phyloP scores from a whole-genome alignment of 2,113 vertebrate genomes.

The Sphyrna mokarran region DNA sequence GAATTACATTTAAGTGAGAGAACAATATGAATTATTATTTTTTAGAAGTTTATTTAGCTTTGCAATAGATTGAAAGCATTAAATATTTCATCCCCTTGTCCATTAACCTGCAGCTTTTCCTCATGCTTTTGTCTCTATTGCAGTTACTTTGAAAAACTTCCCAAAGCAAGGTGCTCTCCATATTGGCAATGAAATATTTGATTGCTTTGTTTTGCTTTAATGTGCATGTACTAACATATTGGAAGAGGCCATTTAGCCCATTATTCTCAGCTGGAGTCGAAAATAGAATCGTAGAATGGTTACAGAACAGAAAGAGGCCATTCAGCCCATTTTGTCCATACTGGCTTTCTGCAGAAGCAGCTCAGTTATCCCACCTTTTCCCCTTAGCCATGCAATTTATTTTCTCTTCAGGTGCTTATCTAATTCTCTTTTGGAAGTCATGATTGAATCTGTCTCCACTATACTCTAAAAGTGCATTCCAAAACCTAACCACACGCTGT shows the following conservation, averaged over 20 bases:
- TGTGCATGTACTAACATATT: neutral
- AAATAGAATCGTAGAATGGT: neutral
- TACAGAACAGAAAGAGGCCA: neutral
- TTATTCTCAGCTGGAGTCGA: neutral
- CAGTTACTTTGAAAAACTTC: constrained; percentile 8
- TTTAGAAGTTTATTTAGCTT: neutral
- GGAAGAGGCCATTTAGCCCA: neutral
- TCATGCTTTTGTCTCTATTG: neutral
- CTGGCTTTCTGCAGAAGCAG: neutral
- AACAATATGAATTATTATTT: constrained; percentile 20
- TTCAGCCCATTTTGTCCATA: neutral
- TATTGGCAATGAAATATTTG: neutral
- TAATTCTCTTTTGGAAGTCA: neutral
- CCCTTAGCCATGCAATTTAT: neutral
- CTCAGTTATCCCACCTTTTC: neutral
- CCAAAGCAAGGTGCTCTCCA: neutral
- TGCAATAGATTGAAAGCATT: constrained; percentile 1
- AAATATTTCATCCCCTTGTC: neutral
- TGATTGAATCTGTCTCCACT: neutral
- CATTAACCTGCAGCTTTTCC: neutral
- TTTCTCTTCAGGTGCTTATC: neutral
- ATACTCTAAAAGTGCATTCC: neutral
- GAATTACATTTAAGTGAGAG: constrained; percentile 30
- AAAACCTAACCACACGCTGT: neutral
- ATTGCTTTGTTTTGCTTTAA: neutral